Evolutionary conservation across 2,888 invertebrate genomes (phyloP).

Genomic region (Scrobipalpa costella): DNA sequence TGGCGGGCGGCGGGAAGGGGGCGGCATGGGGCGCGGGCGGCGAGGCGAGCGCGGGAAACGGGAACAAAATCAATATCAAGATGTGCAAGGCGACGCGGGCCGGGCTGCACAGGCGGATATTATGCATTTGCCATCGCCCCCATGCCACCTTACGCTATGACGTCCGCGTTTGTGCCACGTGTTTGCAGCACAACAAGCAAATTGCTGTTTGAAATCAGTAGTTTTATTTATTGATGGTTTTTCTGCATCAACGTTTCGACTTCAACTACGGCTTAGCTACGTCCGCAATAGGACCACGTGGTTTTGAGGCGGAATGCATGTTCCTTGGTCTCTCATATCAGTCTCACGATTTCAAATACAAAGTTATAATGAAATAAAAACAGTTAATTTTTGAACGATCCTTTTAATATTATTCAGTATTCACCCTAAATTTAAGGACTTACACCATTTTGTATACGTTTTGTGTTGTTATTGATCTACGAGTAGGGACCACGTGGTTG

Average conservation of each 20-base stretch:
- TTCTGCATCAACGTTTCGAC: not conserved
- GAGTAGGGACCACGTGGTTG: too few relatives aligned
- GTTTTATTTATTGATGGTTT: not conserved
- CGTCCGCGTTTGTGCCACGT: conserved; percentile 15
- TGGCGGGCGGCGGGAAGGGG: conserved; percentile 34
- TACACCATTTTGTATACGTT: too few relatives aligned
- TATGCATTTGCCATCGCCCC: conserved; percentile 22
- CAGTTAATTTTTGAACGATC: too few relatives aligned
- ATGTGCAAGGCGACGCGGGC: conserved; percentile 36
- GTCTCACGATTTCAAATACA: too few relatives aligned
- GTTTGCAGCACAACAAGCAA: conserved; percentile 14
- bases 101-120: conserved; percentile 26
- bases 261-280: not conserved
- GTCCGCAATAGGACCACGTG: not conserved
- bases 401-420: too few relatives aligned
- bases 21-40: conserved; percentile 34
- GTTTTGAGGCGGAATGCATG: not conserved
- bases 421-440: too few relatives aligned
- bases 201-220: not conserved
- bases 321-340: too few relatives aligned
- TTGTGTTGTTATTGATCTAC: too few relatives aligned
- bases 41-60: conserved; percentile 47
- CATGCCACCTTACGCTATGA: conserved; percentile 15
- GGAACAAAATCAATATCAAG: conserved; percentile 60
- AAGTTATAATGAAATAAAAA: too few relatives aligned